phyloP scores from a whole-genome alignment of 2,797 vertebrate genomes.

The Lagocephalus sceleratus region DNA sequence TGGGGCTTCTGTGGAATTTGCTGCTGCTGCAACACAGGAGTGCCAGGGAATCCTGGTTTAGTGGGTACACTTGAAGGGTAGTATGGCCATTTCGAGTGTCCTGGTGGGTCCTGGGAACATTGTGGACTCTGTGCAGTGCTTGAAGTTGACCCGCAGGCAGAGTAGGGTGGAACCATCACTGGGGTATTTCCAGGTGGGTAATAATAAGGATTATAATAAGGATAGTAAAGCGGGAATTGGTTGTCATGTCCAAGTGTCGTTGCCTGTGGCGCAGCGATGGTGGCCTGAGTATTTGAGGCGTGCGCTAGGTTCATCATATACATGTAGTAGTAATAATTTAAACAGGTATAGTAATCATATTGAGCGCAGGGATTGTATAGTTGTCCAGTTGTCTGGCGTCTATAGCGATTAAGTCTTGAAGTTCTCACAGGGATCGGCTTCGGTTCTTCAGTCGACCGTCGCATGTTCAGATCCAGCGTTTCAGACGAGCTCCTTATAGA shows the following conservation, averaged over 20 bases:
- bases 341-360: background rate
- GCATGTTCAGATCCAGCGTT: background rate
- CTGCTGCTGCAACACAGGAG: background rate
- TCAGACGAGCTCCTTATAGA: background rate
- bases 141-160: background rate
- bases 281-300: background rate
- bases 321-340: conserved; percentile 3
- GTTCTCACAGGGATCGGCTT: background rate
- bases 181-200: background rate
- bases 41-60: background rate
- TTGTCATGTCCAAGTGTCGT: background rate
- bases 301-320: background rate
- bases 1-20: conserved; percentile 11
- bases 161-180: background rate
- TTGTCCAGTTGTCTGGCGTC: background rate
- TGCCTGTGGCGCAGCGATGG: background rate
- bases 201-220: background rate
- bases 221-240: background rate
- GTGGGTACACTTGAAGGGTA: background rate
- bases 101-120: background rate
- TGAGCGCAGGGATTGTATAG: background rate
- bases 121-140: background rate
- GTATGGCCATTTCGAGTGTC: background rate
- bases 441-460: background rate
- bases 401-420: background rate